Evolutionary conservation across 2,888 invertebrate species (phyloP).

Genomic region (Morinoia aosen): DNA sequence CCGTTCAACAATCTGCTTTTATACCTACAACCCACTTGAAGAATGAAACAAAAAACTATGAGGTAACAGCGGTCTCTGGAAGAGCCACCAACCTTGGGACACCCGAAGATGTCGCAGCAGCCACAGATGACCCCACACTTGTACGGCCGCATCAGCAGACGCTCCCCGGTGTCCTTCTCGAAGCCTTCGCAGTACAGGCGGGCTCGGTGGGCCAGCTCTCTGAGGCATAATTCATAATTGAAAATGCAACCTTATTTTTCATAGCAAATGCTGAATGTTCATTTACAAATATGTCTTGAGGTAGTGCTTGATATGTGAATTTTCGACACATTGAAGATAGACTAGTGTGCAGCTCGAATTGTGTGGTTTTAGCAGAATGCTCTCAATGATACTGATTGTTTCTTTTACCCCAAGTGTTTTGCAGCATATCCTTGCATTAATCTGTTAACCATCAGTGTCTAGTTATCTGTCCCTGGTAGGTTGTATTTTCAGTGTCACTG

Average conservation of each 20-base stretch:
- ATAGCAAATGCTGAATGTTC: background rate
- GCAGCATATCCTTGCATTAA: too few species aligned
- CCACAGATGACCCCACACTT: slow-evolving; percentile 78
- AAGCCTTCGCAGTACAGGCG: slow-evolving; percentile 85
- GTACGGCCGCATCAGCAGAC: slow-evolving; percentile 82
- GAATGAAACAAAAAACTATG: background rate
- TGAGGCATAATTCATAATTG: slow-evolving; percentile 62
- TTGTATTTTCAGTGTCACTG: too few species aligned
- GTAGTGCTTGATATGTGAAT: background rate
- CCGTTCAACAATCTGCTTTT: too few species aligned
- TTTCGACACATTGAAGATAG: background rate
- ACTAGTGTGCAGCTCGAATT: too few species aligned
- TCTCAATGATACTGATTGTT: too few species aligned
- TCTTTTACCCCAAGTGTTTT: too few species aligned
- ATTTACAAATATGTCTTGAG: background rate
- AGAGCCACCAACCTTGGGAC: slow-evolving; percentile 72
- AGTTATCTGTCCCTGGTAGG: too few species aligned
- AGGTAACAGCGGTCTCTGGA: background rate
- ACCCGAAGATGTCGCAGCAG: slow-evolving; percentile 77
- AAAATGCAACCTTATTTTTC: background rate
- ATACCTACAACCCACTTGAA: too few species aligned
- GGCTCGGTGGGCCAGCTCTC: slow-evolving; percentile 83
- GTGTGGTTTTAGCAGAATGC: too few species aligned
- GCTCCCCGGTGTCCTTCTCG: slow-evolving; percentile 79
- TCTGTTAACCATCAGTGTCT: too few species aligned